Conservation (phyloP, 92 coral and sea anemone genomes). For the Umimayanthus kanabou region DNA sequence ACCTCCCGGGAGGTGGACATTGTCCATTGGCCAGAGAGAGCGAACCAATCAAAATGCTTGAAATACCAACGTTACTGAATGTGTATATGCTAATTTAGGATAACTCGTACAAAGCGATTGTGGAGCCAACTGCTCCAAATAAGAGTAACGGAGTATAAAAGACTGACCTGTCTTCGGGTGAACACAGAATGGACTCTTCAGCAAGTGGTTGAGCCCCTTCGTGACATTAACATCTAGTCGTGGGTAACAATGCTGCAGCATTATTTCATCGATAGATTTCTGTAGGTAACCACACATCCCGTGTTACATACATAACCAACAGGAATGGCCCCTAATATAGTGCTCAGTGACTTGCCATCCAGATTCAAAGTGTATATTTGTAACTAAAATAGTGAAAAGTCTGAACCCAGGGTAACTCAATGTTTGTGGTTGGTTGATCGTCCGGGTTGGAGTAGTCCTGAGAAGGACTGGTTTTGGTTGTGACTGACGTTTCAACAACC, state of each 20-base stretch:
- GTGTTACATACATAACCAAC: not conserved
- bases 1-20: too few relatives aligned
- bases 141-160: not conserved
- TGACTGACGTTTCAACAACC: too few relatives aligned
- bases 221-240: slow-evolving; percentile 98
- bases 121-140: not conserved
- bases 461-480: too few relatives aligned
- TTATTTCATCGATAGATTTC: slow-evolving; percentile 69
- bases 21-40: too few relatives aligned
- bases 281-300: not conserved
- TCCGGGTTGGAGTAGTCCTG: too few relatives aligned
- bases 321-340: not conserved
- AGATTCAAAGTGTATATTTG: too few relatives aligned
- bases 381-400: too few relatives aligned
- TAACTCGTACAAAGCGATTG: not conserved
- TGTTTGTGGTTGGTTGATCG: too few relatives aligned
- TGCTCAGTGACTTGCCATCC: not conserved
- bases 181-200: slow-evolving; percentile 95
- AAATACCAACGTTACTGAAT: too few relatives aligned
- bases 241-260: slow-evolving; percentile 93
- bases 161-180: slow-evolving; percentile 94
- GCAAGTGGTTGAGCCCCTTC: slow-evolving; percentile 92
- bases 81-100: not conserved
- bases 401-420: too few relatives aligned
- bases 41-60: too few relatives aligned